Base-by-base conservation (phyloP, 2,797 vertebrate species). In the Limosa lapponica region DNA sequence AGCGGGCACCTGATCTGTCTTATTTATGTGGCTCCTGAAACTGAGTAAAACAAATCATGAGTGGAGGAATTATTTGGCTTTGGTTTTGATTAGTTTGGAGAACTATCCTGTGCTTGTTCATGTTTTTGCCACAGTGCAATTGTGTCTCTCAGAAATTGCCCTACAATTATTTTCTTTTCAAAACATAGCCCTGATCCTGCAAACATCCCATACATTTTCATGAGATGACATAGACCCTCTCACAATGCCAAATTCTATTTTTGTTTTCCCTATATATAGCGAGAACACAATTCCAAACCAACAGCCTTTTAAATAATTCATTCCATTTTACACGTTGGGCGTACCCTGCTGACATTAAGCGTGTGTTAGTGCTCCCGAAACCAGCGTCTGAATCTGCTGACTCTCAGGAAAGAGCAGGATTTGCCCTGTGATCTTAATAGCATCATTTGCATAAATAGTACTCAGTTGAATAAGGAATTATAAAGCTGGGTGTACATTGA, bases 281-380 rank as follows among this genome's bases (percentile, higher is more conserved):
- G 64, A 66, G 72, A 85, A 34, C 19, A 28, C 67, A 64, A 52
- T 19, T 74, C 28, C 3, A 37, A 73, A 34, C 37, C 10, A 44
- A n/a, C 27, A 88, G 25, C 19, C 69, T 70, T 66, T 70, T 51
- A 48, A 89, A 73, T 51, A 85, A 85, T 82, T 59, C 8, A 36
- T 78, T 62, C 24, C 11, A 2, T 55, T 58, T 61, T n/a, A n/a
- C 39, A 19, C 1, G 0, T 14, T 12, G 48, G 4, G 2, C 5
- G 44, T 41, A 8, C 58, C 51, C 34, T 59, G 44, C 61, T 90
- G 82, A 64, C 32, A 70, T 16, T 54, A 58, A 8, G 8, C 22
- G 4, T 20, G 30, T 7, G 55, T 4, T 43, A 46, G 15, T 5
- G 44, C 39, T 91, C 64, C 72, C 87, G 81, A 64, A 59, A 61